Evolutionary conservation across 2,113 vertebrate species (phyloP).

Genomic region (Ondatra zibethicus): DNA sequence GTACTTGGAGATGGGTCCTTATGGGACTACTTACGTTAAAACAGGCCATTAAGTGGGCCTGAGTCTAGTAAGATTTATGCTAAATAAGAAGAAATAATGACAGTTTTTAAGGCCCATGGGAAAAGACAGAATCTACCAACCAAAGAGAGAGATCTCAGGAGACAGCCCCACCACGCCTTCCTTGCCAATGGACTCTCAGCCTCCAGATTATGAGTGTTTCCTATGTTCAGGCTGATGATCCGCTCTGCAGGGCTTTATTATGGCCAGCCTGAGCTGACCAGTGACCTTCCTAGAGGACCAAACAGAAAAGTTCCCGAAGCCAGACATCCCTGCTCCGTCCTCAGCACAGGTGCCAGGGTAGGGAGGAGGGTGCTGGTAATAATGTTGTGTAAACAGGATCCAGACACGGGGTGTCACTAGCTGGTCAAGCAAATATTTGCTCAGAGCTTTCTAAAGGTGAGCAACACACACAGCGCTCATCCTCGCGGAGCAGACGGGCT

Average conservation of each 20-base stretch:
- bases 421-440: constrained; percentile 75
- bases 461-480: background rate
- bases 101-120: rapidly evolving
- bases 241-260: background rate
- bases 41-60: rapidly evolving
- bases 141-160: background rate
- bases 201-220: background rate
- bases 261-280: background rate
- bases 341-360: rapidly evolving
- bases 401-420: constrained; percentile 41
- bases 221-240: background rate
- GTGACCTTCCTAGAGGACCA: background rate
- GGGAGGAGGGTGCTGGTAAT: background rate
- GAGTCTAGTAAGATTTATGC: rapidly evolving
- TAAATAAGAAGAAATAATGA: background rate
- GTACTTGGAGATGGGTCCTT: background rate
- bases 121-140: rapidly evolving
- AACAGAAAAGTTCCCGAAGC: background rate
- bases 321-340: rapidly evolving
- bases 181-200: background rate
- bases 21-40: too few species aligned
- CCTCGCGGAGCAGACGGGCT: constrained; percentile 15
- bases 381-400: background rate
- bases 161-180: rapidly evolving
- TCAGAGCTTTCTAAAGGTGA: constrained; percentile 61